These are phyloP conservation scores for Plemyria rubiginata DNA, from an alignment of 2,888 invertebrate genomes.

Conservation along the genomic window DNA sequence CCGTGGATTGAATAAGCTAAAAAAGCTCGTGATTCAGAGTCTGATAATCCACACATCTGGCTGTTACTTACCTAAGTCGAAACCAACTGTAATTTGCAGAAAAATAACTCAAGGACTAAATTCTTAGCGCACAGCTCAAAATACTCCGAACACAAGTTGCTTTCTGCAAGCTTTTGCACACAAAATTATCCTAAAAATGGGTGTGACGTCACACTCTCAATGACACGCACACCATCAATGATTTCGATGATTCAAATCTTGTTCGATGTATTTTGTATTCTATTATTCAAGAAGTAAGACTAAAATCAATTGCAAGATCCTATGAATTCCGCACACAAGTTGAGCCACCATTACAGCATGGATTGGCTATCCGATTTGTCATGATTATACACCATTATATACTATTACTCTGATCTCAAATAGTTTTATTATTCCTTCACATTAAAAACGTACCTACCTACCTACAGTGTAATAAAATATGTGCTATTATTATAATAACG, in stretches of 20 bases:
- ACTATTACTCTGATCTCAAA: slow-evolving; percentile 27
- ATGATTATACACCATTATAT: slow-evolving; percentile 34
- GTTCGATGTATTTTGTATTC: slow-evolving; percentile 29
- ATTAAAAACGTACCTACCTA: background rate
- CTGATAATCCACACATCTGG: slow-evolving; percentile 1
- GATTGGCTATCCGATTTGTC: slow-evolving; percentile 33
- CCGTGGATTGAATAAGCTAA: too few species aligned
- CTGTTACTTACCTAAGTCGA: slow-evolving; percentile 4
- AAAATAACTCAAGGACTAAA: slow-evolving; percentile 22
- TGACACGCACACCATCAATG: slow-evolving; percentile 37
- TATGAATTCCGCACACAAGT: slow-evolving; percentile 35
- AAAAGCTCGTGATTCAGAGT: slow-evolving; percentile 4
- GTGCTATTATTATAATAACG: slow-evolving; percentile 3
- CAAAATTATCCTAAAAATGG: slow-evolving; percentile 35
- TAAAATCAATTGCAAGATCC: slow-evolving; percentile 20
- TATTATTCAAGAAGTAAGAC: slow-evolving; percentile 29
- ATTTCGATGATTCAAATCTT: slow-evolving; percentile 37
- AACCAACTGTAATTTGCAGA: slow-evolving; percentile 12
- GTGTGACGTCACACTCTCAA: slow-evolving; percentile 37
- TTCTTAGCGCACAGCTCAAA: slow-evolving; percentile 19
- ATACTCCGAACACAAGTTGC: slow-evolving; percentile 25
- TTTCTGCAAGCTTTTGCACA: slow-evolving; percentile 33
- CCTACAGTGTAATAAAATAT: too few species aligned
- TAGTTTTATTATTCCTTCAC: slow-evolving; percentile 13
- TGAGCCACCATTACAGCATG: slow-evolving; percentile 40